Conservation (phyloP, 2,113 vertebrate genomes). For the Pandion haliaetus region DNA sequence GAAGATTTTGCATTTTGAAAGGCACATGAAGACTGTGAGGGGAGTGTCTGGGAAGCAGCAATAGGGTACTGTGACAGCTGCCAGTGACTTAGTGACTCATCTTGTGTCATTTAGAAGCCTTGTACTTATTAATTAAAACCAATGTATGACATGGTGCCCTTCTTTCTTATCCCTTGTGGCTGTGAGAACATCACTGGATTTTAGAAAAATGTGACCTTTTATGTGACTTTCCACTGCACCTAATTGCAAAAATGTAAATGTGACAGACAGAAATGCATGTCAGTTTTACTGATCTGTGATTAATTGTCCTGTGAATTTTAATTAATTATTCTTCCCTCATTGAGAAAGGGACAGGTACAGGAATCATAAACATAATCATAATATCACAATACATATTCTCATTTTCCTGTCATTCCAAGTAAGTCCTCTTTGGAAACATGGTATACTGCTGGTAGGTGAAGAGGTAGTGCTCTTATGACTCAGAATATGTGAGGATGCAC, state of each 20-base stretch:
- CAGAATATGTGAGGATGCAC: background rate
- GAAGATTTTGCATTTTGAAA: background rate
- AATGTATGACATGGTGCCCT: background rate
- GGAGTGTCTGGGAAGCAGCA: background rate
- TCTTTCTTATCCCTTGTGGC: background rate
- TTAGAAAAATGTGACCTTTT: background rate
- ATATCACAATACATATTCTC: background rate
- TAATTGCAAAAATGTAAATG: background rate
- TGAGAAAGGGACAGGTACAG: background rate
- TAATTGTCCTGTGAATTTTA: background rate
- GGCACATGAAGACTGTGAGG: background rate
- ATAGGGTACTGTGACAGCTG: background rate
- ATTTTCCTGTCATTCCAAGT: background rate
- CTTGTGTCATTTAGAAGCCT: background rate
- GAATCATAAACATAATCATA: too few relatives aligned
- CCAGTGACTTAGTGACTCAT: background rate
- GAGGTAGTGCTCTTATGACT: background rate
- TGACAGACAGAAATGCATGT: background rate
- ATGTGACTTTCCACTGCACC: background rate
- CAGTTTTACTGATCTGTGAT: background rate
- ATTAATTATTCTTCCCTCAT: background rate
- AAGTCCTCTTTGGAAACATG: background rate
- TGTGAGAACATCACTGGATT: background rate
- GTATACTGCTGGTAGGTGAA: accelerated
- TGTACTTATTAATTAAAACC: background rate